Evolutionary conservation across 2,113 vertebrate genomes (phyloP).

Genomic region (Vimba vimba): DNA sequence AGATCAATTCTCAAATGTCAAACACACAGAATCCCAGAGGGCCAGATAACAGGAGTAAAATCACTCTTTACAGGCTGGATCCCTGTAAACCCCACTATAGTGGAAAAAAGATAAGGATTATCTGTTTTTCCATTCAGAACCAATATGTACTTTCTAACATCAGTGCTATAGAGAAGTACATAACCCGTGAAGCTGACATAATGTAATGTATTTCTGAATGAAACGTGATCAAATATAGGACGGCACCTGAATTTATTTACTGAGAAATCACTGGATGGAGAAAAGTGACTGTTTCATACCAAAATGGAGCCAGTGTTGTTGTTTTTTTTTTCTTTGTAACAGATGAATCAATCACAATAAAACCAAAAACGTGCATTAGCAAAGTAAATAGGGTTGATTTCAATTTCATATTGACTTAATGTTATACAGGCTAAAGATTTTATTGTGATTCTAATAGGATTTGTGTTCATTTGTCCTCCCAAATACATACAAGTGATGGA

Average conservation of each 20-base stretch:
- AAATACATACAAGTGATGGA: no score
- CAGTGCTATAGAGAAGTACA: background rate
- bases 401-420: background rate
- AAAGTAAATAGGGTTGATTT: background rate
- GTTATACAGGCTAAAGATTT: background rate
- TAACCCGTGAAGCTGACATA: background rate
- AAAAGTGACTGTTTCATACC: background rate
- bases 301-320: background rate
- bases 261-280: background rate
- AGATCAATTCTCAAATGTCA: conserved; percentile 29
- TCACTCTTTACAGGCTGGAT: background rate
- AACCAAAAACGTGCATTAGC: background rate
- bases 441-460: background rate
- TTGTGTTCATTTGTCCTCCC: background rate
- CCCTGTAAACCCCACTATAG: background rate
- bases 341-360: background rate
- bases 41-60: background rate
- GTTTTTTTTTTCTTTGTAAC: background rate
- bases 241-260: background rate
- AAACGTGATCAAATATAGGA: background rate
- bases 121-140: background rate
- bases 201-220: background rate
- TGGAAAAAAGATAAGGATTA: conserved; percentile 17
- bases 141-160: background rate
- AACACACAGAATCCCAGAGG: conserved; percentile 11